These are phyloP conservation scores for Cyclopterus lumpus DNA, from an alignment of 2,797 vertebrate species.

Conservation along the genomic window DNA sequence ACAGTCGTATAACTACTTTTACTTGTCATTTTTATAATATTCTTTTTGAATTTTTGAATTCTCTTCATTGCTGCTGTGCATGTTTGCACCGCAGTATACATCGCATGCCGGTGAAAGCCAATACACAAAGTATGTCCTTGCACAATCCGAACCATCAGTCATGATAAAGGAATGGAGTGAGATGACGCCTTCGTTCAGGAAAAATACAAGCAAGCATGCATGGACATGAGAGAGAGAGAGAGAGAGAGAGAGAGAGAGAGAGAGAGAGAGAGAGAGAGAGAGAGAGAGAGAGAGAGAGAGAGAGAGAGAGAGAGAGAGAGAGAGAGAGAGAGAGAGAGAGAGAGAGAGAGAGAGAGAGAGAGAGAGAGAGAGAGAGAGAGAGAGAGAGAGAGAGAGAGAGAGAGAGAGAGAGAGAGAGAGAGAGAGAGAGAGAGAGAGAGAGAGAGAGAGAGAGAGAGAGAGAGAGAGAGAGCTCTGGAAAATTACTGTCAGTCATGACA, in stretches of 20 bases:
- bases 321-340: too few species aligned
- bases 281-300: too few species aligned
- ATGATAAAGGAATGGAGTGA: slow-evolving; percentile 30
- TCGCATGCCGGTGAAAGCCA: background rate
- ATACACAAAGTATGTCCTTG: background rate
- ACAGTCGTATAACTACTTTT: background rate
- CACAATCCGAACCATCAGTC: background rate
- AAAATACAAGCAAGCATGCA: slow-evolving; percentile 22
- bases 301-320: too few species aligned
- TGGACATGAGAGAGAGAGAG: background rate
- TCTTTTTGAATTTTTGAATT: too few species aligned
- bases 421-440: too few species aligned
- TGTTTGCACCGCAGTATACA: background rate
- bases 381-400: too few species aligned
- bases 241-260: background rate
- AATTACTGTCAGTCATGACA: slow-evolving; percentile 24
- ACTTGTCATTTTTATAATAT: too few species aligned
- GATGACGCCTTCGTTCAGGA: background rate
- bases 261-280: too few species aligned
- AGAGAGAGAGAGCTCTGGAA: slow-evolving; percentile 24
- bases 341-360: too few species aligned
- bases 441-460: too few species aligned
- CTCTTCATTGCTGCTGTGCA: background rate
- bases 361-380: too few species aligned
- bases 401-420: too few species aligned